A percentile compares a stretch with the other conserved stretches of the same genome.
Conservation (phyloP, 1,140 invertebrate genomes). For the Venturia canescens region DNA sequence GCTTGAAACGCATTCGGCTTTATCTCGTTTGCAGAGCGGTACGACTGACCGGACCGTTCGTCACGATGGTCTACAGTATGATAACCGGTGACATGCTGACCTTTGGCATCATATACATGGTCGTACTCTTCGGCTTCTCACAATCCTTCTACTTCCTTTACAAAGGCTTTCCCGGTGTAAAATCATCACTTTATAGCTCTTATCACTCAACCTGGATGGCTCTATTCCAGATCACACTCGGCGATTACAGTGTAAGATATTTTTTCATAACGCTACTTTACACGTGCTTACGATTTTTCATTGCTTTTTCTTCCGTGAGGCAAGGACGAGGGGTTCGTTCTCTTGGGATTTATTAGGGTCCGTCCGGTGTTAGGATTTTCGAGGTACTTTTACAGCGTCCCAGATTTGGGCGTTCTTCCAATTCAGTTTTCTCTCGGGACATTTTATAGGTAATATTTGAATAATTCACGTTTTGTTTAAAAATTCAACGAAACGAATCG, state of each 20-base stretch:
- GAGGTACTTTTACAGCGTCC: too few species aligned
- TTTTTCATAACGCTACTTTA: constrained; percentile 47
- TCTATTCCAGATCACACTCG: constrained; percentile 97
- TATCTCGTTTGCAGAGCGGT: constrained; percentile 85
- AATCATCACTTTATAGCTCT: constrained; percentile 87
- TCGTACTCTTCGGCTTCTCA: constrained; percentile 96
- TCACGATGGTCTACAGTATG: constrained; percentile 99
- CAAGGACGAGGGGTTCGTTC: too few species aligned
- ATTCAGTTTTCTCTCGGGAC: too few species aligned
- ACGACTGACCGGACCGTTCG: constrained; percentile 95
- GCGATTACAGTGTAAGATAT: constrained; percentile 94
- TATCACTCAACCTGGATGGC: constrained; percentile 98
- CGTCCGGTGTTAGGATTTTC: too few species aligned
- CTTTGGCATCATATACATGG: constrained; percentile 96
- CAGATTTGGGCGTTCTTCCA: too few species aligned
- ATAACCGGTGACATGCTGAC: constrained; percentile 98
- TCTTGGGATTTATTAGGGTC: too few species aligned
- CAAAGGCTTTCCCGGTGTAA: constrained; percentile 91
- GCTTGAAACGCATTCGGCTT: constrained; percentile 17
- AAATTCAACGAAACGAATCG: too few species aligned
- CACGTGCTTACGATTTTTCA: background rate
- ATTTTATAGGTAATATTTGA: too few species aligned
- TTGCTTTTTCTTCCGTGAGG: background rate
- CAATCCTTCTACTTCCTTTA: constrained; percentile 98
- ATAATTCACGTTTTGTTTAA: too few species aligned